These are phyloP conservation scores for Heliocidaris tuberculata DNA, from an alignment of 35 echinoderm and acorn worm species.

Conservation along the genomic window DNA sequence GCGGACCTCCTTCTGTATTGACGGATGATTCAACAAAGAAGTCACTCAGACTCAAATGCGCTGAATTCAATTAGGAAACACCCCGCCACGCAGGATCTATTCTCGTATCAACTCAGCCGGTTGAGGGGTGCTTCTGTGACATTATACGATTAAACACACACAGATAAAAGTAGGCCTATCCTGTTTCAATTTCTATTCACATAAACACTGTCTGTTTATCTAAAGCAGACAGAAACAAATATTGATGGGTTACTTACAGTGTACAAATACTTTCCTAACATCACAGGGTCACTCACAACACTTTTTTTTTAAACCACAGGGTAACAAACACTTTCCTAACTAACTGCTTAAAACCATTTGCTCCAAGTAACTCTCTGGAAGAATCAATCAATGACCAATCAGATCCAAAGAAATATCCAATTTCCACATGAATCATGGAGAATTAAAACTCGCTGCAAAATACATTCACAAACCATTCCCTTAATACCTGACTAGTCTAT, in stretches of 20 bases:
- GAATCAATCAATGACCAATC: neutral
- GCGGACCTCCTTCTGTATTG: neutral
- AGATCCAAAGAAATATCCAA: neutral
- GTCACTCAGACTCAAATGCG: neutral
- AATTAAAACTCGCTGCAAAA: neutral
- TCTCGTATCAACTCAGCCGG: neutral
- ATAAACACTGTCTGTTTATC: neutral
- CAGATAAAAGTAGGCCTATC: neutral
- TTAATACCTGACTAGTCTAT: neutral
- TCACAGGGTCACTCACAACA: too few species aligned
- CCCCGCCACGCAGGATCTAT: neutral
- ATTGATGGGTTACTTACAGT: too few species aligned
- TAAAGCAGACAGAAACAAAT: neutral
- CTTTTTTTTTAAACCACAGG: too few species aligned
- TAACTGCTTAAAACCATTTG: neutral
- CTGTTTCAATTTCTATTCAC: neutral
- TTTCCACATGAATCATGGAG: neutral
- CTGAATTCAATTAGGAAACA: constrained; percentile 12
- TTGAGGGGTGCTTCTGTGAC: neutral
- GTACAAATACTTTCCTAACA: too few species aligned
- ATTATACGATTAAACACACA: neutral
- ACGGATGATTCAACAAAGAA: neutral
- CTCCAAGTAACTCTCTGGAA: neutral
- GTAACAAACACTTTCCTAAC: neutral
- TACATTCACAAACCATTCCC: neutral